Evolutionary conservation across 2,113 vertebrate genomes (phyloP).

Genomic region (Pedionomus torquatus): DNA sequence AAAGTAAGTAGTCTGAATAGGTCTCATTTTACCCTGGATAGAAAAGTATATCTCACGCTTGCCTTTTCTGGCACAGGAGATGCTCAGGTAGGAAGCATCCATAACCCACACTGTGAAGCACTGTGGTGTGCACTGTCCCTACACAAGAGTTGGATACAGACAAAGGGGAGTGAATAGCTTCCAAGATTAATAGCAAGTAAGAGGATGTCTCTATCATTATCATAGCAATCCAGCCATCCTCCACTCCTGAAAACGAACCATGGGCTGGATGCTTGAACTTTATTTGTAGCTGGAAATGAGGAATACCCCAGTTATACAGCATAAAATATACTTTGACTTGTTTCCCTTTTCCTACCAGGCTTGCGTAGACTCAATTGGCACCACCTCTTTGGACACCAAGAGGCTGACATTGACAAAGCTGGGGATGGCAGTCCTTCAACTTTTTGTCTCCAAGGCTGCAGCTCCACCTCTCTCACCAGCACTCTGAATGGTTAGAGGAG

Average conservation of each 20-base stretch:
- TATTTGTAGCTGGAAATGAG: not conserved
- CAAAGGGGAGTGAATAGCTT: not conserved
- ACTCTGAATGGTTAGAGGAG: not conserved
- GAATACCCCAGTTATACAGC: not conserved
- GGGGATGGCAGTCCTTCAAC: not conserved
- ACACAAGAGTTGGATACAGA: not conserved
- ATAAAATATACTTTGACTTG: not conserved
- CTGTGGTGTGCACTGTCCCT: not conserved
- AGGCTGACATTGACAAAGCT: not conserved
- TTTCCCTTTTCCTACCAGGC: not conserved
- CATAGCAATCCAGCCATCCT: not conserved
- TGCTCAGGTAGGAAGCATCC: not conserved
- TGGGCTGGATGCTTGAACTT: not conserved
- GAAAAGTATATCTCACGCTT: not conserved
- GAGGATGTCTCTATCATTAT: not conserved
- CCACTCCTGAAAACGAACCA: not conserved
- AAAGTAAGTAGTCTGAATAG: conserved; percentile 29
- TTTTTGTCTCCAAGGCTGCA: not conserved
- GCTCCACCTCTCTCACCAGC: not conserved
- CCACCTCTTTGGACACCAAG: not conserved
- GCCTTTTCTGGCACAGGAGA: not conserved
- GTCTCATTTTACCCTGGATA: not conserved
- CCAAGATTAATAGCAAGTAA: not conserved
- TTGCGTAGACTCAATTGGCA: not conserved
- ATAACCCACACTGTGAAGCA: not conserved